phyloP scores from a whole-genome alignment of 2,888 invertebrate genomes.

The Tetragonula carbonaria region DNA sequence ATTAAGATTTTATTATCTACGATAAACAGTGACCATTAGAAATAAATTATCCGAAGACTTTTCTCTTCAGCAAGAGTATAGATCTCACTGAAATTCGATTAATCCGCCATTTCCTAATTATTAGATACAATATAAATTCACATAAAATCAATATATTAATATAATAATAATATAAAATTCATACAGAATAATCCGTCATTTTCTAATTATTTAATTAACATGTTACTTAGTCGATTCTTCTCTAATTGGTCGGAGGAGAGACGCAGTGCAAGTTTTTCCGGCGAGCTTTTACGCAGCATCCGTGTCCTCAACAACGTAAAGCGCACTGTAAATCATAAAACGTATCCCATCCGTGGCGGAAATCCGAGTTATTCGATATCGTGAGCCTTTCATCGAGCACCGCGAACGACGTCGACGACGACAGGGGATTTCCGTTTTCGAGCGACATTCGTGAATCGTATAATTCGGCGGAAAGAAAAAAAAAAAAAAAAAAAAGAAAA shows the following conservation, averaged over 20 bases:
- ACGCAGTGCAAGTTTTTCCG: neutral
- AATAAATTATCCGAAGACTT: too few species aligned
- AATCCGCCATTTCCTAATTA: too few species aligned
- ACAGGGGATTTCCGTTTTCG: constrained; percentile 64
- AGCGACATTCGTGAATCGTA: constrained; percentile 50
- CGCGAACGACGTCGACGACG: constrained; percentile 17
- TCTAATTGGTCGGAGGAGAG: neutral
- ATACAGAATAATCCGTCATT: too few species aligned
- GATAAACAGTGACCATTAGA: too few species aligned
- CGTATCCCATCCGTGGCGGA: constrained; percentile 45
- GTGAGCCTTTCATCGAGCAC: constrained; percentile 45
- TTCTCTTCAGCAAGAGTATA: too few species aligned
- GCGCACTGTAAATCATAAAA: constrained; percentile 39
- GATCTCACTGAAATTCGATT: too few species aligned
- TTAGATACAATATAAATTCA: too few species aligned
- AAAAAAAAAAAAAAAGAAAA: neutral
- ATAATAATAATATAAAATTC: too few species aligned
- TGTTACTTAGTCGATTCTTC: too few species aligned
- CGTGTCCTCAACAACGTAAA: neutral
- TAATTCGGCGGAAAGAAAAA: constrained; percentile 49
- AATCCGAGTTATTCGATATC: constrained; percentile 64
- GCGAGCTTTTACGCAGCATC: neutral
- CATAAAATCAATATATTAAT: too few species aligned
- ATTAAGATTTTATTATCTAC: too few species aligned
- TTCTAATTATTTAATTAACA: neutral